phyloP scores from a whole-genome alignment of 2,797 vertebrate genomes.

The Xiphophorus birchmanni region DNA sequence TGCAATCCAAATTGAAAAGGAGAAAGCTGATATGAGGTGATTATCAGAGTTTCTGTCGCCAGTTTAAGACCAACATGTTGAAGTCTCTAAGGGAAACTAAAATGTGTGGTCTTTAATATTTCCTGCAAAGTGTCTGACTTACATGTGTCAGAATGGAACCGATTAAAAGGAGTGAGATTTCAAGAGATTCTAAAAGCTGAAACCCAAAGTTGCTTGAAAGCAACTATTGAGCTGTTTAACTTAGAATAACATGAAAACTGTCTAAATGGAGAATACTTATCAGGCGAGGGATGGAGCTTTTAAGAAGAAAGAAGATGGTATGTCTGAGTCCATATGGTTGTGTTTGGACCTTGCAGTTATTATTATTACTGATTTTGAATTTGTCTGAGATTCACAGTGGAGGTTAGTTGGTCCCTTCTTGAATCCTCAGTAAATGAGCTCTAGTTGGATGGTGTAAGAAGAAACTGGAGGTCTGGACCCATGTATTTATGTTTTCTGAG shows the following conservation, averaged over 20 bases:
- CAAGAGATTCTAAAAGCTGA: not conserved
- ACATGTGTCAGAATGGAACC: not conserved
- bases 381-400: not conserved
- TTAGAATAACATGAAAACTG: not conserved
- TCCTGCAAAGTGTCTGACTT: not conserved
- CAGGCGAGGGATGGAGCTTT: not conserved
- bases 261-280: not conserved
- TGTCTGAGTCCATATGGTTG: not conserved
- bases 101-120: not conserved
- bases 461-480: not conserved
- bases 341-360: not conserved
- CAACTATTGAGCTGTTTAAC: not conserved
- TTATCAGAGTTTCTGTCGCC: not conserved
- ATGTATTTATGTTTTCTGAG: not conserved
- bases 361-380: not conserved
- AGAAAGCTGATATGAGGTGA: slow-evolving; percentile 89
- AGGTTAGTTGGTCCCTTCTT: not conserved
- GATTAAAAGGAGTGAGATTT: not conserved
- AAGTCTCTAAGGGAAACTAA: not conserved
- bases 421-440: not conserved
- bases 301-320: not conserved
- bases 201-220: not conserved
- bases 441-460: not conserved
- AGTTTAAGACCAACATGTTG: not conserved
- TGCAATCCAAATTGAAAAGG: slow-evolving; percentile 81